These are phyloP conservation scores for Enteromius anoplus DNA, from an alignment of 2,797 vertebrate species.

Conservation along the genomic window DNA sequence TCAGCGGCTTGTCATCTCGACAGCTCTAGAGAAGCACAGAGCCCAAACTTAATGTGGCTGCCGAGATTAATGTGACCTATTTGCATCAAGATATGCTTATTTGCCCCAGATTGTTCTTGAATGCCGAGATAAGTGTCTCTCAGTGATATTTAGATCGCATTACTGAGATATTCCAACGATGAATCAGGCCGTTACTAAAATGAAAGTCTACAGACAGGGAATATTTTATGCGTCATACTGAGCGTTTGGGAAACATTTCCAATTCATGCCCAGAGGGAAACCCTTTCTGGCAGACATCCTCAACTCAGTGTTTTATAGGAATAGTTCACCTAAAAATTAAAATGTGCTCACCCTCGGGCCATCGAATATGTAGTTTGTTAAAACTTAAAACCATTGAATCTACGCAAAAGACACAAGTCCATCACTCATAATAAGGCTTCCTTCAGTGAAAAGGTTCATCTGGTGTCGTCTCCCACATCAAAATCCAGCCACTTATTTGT, in stretches of 20 bases:
- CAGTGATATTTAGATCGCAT: constrained; percentile 52
- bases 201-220: background rate
- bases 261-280: background rate
- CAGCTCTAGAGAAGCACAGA: background rate
- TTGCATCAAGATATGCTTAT: constrained; percentile 53
- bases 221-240: background rate
- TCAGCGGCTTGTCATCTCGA: background rate
- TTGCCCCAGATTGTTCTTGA: constrained; percentile 47
- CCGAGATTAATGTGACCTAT: constrained; percentile 49
- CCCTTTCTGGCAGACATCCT: background rate
- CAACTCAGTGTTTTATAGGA: background rate
- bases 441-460: background rate
- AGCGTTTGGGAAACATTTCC: constrained; percentile 10
- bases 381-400: background rate
- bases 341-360: background rate
- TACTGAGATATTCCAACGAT: constrained; percentile 41
- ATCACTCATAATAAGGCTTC: background rate
- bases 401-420: background rate
- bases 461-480: background rate
- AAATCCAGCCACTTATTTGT: background rate
- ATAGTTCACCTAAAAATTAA: background rate
- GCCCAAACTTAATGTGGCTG: background rate
- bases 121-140: background rate
- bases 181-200: background rate
- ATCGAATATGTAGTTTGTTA: background rate